A percentile compares a stretch with the other conserved stretches of the same genome.
Conservation (phyloP, 2,888 invertebrate genomes). For the Malachius bipustulatus region DNA sequence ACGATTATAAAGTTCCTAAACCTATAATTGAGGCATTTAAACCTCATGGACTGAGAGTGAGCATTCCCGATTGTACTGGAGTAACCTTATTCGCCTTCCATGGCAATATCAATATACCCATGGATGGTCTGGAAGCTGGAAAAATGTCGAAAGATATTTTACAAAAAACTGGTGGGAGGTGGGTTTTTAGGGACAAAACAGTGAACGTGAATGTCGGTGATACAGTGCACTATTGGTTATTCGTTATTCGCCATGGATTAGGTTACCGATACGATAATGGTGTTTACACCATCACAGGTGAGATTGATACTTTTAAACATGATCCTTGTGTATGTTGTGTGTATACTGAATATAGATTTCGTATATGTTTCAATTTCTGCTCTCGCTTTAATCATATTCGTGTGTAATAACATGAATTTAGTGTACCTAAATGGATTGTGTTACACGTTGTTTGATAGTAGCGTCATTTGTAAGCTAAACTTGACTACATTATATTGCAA, state of each 20-base stretch:
- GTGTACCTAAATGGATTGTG: too few species aligned
- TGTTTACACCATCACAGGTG: conserved; percentile 18
- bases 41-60: conserved; percentile 34
- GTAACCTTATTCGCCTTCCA: conserved; percentile 37
- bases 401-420: too few species aligned
- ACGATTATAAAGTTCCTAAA: conserved; percentile 30
- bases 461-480: too few species aligned
- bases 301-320: too few species aligned
- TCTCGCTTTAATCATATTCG: too few species aligned
- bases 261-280: conserved; percentile 29
- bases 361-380: too few species aligned
- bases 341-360: too few species aligned
- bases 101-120: conserved; percentile 33
- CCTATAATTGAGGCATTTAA: conserved; percentile 30
- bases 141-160: conserved; percentile 26
- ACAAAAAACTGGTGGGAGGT: conserved; percentile 19
- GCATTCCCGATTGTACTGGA: conserved; percentile 34
- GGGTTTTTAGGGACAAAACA: conserved; percentile 28
- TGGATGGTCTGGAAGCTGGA: conserved; percentile 28
- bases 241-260: conserved; percentile 28
- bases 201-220: conserved; percentile 27
- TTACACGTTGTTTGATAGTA: too few species aligned
- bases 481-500: too few species aligned
- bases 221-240: conserved; percentile 32
- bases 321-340: too few species aligned